Percentiles rank a stretch among this genome's conserved stretches.
phyloP scores from a whole-genome alignment of 2,888 invertebrate genomes.

The Orthosia cruda region DNA sequence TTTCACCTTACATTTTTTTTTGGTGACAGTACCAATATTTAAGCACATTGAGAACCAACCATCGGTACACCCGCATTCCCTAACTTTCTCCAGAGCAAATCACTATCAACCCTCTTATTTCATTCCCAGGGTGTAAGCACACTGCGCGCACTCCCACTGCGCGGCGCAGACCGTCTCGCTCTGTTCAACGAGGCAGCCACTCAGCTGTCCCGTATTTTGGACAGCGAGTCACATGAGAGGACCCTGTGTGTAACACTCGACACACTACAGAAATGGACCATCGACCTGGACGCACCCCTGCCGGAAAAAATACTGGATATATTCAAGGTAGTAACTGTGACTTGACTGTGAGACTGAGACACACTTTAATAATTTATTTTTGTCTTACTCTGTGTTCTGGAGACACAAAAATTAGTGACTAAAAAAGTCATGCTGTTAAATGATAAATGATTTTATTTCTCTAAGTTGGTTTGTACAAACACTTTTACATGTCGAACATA shows the following conservation, averaged over 20 bases:
- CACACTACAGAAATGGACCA: slow-evolving; percentile 96
- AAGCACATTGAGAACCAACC: too few species aligned
- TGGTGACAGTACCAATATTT: too few species aligned
- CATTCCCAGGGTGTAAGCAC: slow-evolving; percentile 78
- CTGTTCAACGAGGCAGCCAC: slow-evolving; percentile 92
- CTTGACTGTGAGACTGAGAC: slow-evolving; percentile 49
- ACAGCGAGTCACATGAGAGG: slow-evolving; percentile 98
- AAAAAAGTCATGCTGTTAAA: too few species aligned
- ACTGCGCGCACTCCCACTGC: slow-evolving; percentile 92
- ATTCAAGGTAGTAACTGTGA: too few species aligned
- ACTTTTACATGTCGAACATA: too few species aligned
- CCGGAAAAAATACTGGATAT: slow-evolving; percentile 70
- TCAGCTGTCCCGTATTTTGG: slow-evolving; percentile 95
- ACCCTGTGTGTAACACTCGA: slow-evolving; percentile 96
- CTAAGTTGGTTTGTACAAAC: too few species aligned
- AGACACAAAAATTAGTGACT: too few species aligned
- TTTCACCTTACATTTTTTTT: too few species aligned
- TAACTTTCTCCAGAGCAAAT: too few species aligned
- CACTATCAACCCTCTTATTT: slow-evolving; percentile 8
- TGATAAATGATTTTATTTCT: too few species aligned
- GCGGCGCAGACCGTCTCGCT: slow-evolving; percentile 90
- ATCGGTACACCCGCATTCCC: too few species aligned
- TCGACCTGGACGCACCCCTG: slow-evolving; percentile 77
- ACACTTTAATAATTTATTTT: background rate
- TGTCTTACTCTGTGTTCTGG: too few species aligned